These are phyloP conservation scores for Leptinotarsa rubiginosa DNA, from an alignment of 2,888 invertebrate species.

Conservation along the genomic window DNA sequence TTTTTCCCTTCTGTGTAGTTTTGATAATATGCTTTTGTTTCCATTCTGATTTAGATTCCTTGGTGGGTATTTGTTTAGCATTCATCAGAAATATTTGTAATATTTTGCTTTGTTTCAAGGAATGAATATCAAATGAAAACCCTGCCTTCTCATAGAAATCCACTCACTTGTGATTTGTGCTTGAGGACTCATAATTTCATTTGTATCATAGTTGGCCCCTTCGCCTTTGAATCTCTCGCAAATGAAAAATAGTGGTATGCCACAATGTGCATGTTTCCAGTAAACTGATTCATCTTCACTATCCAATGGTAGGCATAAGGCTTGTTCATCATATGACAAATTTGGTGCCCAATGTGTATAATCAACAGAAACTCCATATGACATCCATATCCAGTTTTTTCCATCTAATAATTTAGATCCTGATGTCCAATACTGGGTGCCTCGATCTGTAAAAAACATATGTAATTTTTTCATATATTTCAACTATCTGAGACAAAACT, in stretches of 20 bases:
- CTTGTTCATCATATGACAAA: slow-evolving; percentile 8
- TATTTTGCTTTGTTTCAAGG: neutral
- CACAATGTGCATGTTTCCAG: slow-evolving; percentile 24
- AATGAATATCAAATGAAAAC: neutral
- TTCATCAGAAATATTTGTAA: neutral
- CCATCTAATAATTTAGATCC: slow-evolving; percentile 27
- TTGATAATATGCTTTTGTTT: too few species aligned
- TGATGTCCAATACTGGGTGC: slow-evolving; percentile 26
- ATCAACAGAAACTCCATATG: slow-evolving; percentile 19
- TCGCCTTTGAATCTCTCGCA: slow-evolving; percentile 21
- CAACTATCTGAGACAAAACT: too few species aligned
- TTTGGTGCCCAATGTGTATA: slow-evolving; percentile 27
- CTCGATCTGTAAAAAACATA: neutral
- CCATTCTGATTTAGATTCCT: too few species aligned
- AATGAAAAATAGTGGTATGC: slow-evolving; percentile 7
- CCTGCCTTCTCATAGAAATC: neutral
- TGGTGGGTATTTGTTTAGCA: neutral
- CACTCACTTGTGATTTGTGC: slow-evolving; percentile 6
- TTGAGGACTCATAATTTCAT: neutral
- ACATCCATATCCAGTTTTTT: slow-evolving; percentile 31
- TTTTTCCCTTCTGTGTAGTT: too few species aligned
- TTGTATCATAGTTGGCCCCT: neutral
- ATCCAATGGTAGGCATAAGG: slow-evolving; percentile 12
- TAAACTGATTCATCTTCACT: neutral
- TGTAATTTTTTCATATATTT: neutral